These are phyloP conservation scores for Invenusta paracnida DNA, from an alignment of 2,888 invertebrate species.

Conservation along the genomic window DNA sequence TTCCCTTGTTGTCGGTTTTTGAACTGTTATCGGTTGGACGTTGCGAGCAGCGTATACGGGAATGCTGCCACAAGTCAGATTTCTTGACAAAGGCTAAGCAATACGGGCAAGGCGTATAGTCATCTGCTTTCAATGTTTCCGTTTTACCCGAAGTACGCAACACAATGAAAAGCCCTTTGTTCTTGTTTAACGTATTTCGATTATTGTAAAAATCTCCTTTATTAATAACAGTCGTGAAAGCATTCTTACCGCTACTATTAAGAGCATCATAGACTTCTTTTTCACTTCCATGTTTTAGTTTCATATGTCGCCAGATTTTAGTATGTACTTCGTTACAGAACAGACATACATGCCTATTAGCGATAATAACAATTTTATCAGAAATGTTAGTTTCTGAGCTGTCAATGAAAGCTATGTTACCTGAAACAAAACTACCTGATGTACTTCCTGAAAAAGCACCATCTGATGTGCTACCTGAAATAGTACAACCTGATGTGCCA, in stretches of 20 bases:
- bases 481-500: not conserved
- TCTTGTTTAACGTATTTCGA: not conserved
- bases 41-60: not conserved
- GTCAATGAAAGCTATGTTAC: not conserved
- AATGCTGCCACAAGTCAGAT: not conserved
- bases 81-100: slow-evolving; percentile 20
- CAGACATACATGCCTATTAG: not conserved
- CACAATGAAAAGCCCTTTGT: not conserved
- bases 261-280: not conserved
- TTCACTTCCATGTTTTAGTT: not conserved
- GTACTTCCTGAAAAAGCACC: not conserved
- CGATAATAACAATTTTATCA: not conserved
- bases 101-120: not conserved
- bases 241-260: not conserved
- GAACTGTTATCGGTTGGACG: not conserved
- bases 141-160: not conserved
- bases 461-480: not conserved
- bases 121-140: not conserved
- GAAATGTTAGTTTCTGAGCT: not conserved
- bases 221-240: not conserved
- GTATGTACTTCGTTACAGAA: not conserved
- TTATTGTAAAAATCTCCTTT: slow-evolving; percentile 10
- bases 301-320: not conserved
- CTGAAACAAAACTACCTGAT: not conserved
- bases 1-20: not conserved